phyloP scores from a whole-genome alignment of 2,888 invertebrate genomes.

The Halocaridina rubra region DNA sequence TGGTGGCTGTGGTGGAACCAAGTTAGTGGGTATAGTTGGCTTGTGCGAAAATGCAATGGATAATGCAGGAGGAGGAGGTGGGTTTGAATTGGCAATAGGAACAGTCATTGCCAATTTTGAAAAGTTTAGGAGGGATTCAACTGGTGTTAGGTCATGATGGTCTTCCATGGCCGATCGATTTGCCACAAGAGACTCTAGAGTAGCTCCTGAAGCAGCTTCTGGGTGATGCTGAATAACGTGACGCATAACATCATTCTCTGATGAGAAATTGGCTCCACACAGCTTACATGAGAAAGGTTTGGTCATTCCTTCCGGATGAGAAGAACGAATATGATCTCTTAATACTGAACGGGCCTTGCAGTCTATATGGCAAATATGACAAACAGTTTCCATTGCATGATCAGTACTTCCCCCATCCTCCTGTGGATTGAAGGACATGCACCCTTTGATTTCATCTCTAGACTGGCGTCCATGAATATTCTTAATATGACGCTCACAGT shows the following conservation, averaged over 20 bases:
- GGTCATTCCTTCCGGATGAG: slow-evolving; percentile 66
- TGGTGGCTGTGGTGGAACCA: slow-evolving; percentile 23
- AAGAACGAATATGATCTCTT: slow-evolving; percentile 68
- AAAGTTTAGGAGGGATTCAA: slow-evolving; percentile 61
- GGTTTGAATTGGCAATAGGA: slow-evolving; percentile 43
- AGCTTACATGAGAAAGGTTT: slow-evolving; percentile 86
- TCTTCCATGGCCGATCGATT: slow-evolving; percentile 32
- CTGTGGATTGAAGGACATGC: slow-evolving; percentile 74
- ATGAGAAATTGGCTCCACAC: slow-evolving; percentile 87
- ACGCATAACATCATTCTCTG: slow-evolving; percentile 82
- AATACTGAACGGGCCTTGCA: slow-evolving; percentile 69
- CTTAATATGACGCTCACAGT: slow-evolving; percentile 93
- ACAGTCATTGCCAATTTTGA: slow-evolving; percentile 60
- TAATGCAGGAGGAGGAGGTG: slow-evolving; percentile 28
- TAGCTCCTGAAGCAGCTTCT: slow-evolving; percentile 69
- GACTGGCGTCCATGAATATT: slow-evolving; percentile 89
- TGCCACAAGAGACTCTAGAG: slow-evolving; percentile 45
- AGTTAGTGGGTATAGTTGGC: slow-evolving; percentile 22
- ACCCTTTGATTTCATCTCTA: slow-evolving; percentile 87
- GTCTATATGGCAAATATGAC: slow-evolving; percentile 70
- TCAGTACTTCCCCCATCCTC: slow-evolving; percentile 57
- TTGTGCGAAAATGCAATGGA: slow-evolving; percentile 42
- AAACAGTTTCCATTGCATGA: slow-evolving; percentile 68
- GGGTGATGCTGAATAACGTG: slow-evolving; percentile 83
- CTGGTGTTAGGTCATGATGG: slow-evolving; percentile 61